These are phyloP conservation scores for Antechinus stuartii DNA, from an alignment of 2,113 vertebrate species.

Conservation along the genomic window DNA sequence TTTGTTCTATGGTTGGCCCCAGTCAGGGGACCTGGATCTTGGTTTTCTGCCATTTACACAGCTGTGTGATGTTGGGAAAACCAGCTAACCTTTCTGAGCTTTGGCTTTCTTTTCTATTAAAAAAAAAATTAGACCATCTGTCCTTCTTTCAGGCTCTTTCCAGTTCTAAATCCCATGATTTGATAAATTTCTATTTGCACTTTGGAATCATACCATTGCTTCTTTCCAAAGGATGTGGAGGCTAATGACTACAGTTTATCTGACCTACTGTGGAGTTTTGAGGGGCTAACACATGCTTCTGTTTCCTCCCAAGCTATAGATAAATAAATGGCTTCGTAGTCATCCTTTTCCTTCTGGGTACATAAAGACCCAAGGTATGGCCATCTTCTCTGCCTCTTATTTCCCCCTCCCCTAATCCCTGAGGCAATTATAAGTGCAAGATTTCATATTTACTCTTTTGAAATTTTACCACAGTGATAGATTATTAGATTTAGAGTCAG, in stretches of 20 bases:
- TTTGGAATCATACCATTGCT: neutral
- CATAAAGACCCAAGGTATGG: neutral
- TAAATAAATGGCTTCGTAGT: neutral
- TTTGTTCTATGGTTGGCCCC: neutral
- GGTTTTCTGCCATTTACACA: neutral
- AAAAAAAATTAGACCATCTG: neutral
- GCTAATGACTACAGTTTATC: neutral
- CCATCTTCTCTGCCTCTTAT: neutral
- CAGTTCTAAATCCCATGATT: neutral
- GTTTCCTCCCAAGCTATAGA: neutral
- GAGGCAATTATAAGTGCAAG: neutral
- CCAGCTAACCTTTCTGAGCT: neutral
- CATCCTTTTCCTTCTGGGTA: neutral
- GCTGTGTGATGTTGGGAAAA: neutral
- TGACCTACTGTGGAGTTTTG: neutral
- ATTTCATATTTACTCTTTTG: neutral
- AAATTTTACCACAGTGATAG: neutral
- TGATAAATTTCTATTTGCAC: neutral
- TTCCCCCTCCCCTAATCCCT: neutral
- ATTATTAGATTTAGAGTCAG: neutral
- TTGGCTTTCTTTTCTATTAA: neutral
- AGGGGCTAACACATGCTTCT: neutral
- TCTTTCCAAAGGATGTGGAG: neutral
- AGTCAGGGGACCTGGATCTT: neutral
- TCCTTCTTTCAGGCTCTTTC: neutral